phyloP scores from a whole-genome alignment of 2,888 invertebrate genomes.

The Lycia hirtaria region DNA sequence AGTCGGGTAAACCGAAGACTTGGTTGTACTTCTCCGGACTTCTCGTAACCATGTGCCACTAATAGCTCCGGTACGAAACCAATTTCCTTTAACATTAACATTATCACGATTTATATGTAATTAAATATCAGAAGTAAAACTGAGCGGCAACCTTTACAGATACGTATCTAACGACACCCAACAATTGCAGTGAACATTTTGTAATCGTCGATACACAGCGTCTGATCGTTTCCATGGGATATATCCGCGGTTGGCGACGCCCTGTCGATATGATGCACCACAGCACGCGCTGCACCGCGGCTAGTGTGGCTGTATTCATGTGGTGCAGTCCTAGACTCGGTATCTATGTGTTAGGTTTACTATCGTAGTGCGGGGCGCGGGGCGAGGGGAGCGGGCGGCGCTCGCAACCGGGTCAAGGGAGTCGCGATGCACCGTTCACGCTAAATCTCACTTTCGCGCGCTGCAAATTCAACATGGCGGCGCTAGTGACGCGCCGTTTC shows the following conservation, averaged over 20 bases:
- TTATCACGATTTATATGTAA: conserved; percentile 45
- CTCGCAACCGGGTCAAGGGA: conserved; percentile 82
- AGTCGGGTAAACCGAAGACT: background rate
- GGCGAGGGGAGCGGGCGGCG: conserved; percentile 43
- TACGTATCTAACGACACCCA: conserved; percentile 44
- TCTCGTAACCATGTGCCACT: conserved; percentile 23
- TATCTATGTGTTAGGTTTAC: conserved; percentile 68
- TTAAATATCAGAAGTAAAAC: conserved; percentile 39
- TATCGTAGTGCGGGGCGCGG: conserved; percentile 66
- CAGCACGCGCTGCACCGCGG: conserved; percentile 20
- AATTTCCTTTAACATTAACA: conserved; percentile 49
- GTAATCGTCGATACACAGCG: conserved; percentile 43
- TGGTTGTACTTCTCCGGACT: background rate
- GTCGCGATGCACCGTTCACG: conserved; percentile 82
- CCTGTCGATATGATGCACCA: background rate
- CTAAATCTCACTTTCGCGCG: conserved; percentile 85
- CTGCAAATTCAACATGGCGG: conserved; percentile 79
- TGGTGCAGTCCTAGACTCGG: conserved; percentile 55
- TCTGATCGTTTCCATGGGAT: conserved; percentile 59
- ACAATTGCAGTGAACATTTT: conserved; percentile 45
- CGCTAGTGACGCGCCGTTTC: conserved; percentile 69
- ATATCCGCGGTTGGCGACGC: conserved; percentile 42
- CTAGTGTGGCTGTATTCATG: conserved; percentile 10
- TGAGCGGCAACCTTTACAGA: conserved; percentile 40
- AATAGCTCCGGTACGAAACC: conserved; percentile 46